phyloP scores from a whole-genome alignment of 2,797 vertebrate genomes.

The Galago senegalensis region DNA sequence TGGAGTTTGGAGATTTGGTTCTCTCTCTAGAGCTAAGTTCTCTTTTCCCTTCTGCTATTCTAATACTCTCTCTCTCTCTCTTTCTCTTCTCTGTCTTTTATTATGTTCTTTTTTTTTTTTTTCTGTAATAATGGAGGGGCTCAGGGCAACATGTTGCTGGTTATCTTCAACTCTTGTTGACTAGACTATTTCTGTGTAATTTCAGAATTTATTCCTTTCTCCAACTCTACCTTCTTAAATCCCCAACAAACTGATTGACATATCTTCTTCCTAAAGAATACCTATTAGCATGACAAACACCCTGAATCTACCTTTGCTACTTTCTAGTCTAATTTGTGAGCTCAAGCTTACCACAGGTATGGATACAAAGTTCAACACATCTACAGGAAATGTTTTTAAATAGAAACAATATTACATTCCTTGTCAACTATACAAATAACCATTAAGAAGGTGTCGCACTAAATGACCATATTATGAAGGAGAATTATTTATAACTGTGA shows the following conservation, averaged over 20 bases:
- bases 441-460: not conserved
- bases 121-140: not conserved
- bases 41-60: no score
- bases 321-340: not conserved
- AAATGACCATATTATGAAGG: not conserved
- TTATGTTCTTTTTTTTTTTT: not conserved
- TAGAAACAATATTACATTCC: not conserved
- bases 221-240: not conserved
- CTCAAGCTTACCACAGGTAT: not conserved
- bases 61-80: not conserved
- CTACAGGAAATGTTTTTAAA: slow-evolving; percentile 31
- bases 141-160: not conserved
- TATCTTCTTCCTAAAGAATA: not conserved
- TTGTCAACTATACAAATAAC: slow-evolving; percentile 34
- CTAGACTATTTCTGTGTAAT: not conserved
- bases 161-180: not conserved
- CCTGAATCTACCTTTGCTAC: not conserved
- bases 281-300: not conserved
- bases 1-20: not conserved
- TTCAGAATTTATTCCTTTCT: not conserved
- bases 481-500: slow-evolving; percentile 28
- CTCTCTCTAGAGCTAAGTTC: not conserved
- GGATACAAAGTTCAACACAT: not conserved
- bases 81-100: not conserved
- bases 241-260: not conserved